Evolutionary conservation across 2,113 vertebrate genomes (phyloP), one percentile per base, ranked within the genome.

Genomic region (Bostrychus sinensis): DNA sequence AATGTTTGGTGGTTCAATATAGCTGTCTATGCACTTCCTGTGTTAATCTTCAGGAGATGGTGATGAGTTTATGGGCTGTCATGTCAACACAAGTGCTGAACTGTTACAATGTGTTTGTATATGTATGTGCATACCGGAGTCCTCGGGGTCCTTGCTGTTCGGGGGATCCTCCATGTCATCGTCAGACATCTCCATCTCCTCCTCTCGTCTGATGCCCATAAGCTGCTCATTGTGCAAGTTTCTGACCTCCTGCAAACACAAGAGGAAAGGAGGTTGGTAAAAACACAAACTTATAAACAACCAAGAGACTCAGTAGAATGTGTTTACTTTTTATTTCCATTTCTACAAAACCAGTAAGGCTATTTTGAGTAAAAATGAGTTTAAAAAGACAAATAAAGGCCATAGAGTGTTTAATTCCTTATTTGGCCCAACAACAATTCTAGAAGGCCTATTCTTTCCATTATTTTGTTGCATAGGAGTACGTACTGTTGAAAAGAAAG

Each of bases 161-260:
- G 80, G 82, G 11, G 34, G 4, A 16, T 92, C 91, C 82, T 95
- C 94, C 89, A 94, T 95, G 87, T 98, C 96, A 20, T 98, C 96
- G 25, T 98, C 96, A 13, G 96, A 98, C 96, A 98, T 98, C 80
- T 98, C 96, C 96, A 98, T 98, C 86, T 96, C 96, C 83, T 98
- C 96, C 87, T 98, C 96, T 62, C 95, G 86, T 13, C 96, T 93
- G 88, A 98, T 97, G 68, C 94, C 95, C 96, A 98, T 98, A 80
- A 98, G 91, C 86, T 97, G 95, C 84, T 97, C 96, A 1, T 94
- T 98, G 81, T 98, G 96, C 90, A 97, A 94, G 89, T 96, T 97
- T 70, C 95, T 93, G 45, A 98, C 95, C 85, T 98, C 96, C 96
- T 98, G 91, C 10, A 81, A 68, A 81, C 62, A 82, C 28, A 68